phyloP scores from a whole-genome alignment of 2,797 vertebrate species.

The Stomatorhinus walkeri region DNA sequence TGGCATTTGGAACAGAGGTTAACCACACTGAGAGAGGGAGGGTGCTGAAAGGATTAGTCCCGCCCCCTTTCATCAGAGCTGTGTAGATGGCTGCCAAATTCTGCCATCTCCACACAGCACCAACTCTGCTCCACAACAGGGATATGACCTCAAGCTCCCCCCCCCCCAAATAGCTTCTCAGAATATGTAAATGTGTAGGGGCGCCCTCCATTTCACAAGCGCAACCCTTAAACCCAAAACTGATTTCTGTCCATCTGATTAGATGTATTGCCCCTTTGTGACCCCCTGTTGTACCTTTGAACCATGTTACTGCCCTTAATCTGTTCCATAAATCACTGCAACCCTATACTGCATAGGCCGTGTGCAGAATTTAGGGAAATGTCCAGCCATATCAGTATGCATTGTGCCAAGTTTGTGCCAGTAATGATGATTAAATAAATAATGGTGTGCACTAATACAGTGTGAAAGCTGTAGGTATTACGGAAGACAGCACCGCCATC shows the following conservation, averaged over 20 bases:
- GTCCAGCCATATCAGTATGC: background rate
- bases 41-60: constrained; percentile 21
- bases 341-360: background rate
- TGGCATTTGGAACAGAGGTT: background rate
- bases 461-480: background rate
- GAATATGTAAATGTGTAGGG: background rate
- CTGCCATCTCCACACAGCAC: background rate
- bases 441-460: background rate
- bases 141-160: background rate
- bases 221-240: background rate
- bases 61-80: constrained; percentile 25
- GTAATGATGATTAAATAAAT: background rate
- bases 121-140: background rate
- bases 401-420: background rate
- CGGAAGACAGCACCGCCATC: background rate
- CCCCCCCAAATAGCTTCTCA: background rate
- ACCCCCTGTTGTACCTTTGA: background rate
- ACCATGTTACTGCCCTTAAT: background rate
- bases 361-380: background rate
- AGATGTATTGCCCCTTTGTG: background rate
- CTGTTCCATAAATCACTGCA: background rate
- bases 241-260: background rate
- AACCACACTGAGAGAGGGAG: background rate
- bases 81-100: constrained; percentile 27
- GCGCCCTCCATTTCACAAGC: background rate